These are phyloP conservation scores for Drosophila siamana DNA, from an alignment of 2,888 invertebrate species.

Conservation along the genomic window DNA sequence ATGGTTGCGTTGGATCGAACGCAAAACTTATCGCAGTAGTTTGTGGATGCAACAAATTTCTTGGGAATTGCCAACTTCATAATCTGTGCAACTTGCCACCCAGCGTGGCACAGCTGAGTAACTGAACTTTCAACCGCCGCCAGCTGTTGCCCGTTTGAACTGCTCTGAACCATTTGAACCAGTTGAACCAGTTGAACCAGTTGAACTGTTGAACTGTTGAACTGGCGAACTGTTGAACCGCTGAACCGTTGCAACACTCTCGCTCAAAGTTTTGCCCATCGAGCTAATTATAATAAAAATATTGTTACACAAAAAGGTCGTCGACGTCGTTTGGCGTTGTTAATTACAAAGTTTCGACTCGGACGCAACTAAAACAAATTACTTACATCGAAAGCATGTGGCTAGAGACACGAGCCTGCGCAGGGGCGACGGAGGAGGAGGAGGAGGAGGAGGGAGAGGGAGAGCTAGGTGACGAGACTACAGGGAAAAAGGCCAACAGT, in stretches of 20 bases:
- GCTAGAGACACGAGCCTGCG: too few species aligned
- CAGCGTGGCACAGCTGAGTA: too few species aligned
- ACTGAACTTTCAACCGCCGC: slow-evolving; percentile 41
- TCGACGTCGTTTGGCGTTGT: slow-evolving; percentile 58
- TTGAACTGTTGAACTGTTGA: slow-evolving; percentile 21
- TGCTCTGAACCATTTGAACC: background rate
- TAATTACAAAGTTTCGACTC: slow-evolving; percentile 73
- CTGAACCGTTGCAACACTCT: slow-evolving; percentile 19
- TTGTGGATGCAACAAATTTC: background rate
- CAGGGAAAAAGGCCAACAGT: slow-evolving; percentile 14
- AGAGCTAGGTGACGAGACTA: too few species aligned
- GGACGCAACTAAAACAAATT: slow-evolving; percentile 72
- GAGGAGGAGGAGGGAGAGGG: background rate
- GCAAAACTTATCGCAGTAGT: background rate
- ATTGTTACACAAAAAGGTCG: slow-evolving; percentile 60
- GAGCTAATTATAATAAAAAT: slow-evolving; percentile 60
- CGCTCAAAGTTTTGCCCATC: slow-evolving; percentile 36
- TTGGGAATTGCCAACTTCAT: slow-evolving; percentile 8
- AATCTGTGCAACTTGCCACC: slow-evolving; percentile 3
- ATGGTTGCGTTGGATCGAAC: background rate
- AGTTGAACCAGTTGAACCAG: slow-evolving; percentile 25
- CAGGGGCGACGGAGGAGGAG: too few species aligned
- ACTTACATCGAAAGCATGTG: slow-evolving; percentile 28
- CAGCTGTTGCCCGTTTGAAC: slow-evolving; percentile 34
- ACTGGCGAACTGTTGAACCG: slow-evolving; percentile 21